A percentile compares a stretch with the other conserved stretches of the same genome.
Conservation (phyloP, 2,797 vertebrate species). For the Danio tinwini region DNA sequence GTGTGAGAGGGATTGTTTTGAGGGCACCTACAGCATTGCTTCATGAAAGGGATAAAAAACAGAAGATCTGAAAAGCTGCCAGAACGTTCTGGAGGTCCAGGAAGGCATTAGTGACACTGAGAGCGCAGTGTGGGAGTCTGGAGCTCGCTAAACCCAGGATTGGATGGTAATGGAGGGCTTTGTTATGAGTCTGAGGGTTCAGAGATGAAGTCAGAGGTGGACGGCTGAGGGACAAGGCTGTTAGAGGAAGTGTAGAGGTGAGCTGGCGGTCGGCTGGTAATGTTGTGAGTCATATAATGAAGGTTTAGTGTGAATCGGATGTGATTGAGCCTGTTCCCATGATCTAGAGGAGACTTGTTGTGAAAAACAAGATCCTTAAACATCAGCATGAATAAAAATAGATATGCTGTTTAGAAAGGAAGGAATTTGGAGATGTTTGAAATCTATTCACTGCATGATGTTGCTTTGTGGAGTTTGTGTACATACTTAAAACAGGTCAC, state of each 20-base stretch:
- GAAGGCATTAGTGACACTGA: conserved; percentile 36
- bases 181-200: conserved; percentile 26
- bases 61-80: conserved; percentile 26
- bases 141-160: conserved; percentile 6
- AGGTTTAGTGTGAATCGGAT: background rate
- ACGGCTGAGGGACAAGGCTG: background rate
- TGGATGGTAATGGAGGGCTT: conserved; percentile 25
- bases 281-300: conserved; percentile 26
- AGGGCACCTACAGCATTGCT: conserved; percentile 24
- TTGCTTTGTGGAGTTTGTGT: too few relatives aligned
- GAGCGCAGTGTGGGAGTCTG: conserved; percentile 30
- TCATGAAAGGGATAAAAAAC: conserved; percentile 35
- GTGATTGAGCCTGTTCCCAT: conserved; percentile 1
- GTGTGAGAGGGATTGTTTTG: conserved; percentile 39
- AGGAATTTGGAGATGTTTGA: too few relatives aligned
- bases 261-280: conserved; percentile 21
- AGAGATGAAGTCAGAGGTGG: conserved; percentile 14
- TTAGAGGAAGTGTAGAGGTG: background rate
- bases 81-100: conserved; percentile 26
- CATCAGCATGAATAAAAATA: background rate
- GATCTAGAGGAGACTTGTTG: background rate
- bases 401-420: background rate
- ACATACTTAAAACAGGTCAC: too few relatives aligned
- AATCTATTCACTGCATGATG: too few relatives aligned
- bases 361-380: background rate